Evolutionary conservation across 2,113 vertebrate genomes (phyloP), one percentile per base, ranked within the genome.

Genomic region (Gopherus evgoodei): DNA sequence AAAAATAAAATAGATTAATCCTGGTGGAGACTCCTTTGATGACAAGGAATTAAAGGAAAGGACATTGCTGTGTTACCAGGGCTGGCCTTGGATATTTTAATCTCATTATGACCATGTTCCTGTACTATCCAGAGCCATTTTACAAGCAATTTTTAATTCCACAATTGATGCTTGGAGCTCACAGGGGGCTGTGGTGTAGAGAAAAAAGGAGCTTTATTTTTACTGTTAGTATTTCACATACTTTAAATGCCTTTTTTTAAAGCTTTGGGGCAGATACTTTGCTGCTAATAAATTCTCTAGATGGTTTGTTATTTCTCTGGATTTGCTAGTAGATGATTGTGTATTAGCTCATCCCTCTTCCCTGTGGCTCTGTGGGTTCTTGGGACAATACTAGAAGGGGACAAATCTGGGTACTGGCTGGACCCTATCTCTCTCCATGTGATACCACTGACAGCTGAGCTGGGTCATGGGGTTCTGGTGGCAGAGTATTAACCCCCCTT

Each of bases 181-280:
- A 38, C 29, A 12, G 54, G 17, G 10, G 25, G 22, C 8, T 21
- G 49, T 29, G 44, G 24, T 4, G 17, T 4, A 5, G 50, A 57
- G 49, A 56, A 47, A 11, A 31, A 81, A 72, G 4, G 12, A 42
- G 76, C 59, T 2, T 1, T 3, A 11, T 0, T 16, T 1, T 0
- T 2, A 11, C 0, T 8, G 31, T 12, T 81, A 11, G 0, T 38
- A 13, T 81, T 81, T 81, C 83, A 56, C 59, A 49, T 42, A 2
- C 76, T 19, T n/a, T 19, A 72, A 21, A 38, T 72, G 83, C 31
- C 76, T 69, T n/a, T 24, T 42, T n/a, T 57, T 22, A 38, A 38
- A 86, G 56, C 29, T 44, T 38, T 8, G 50, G 47, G 85, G 47
- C 35, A 59, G 75, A 83, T 14, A 52, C 35, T 8, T 44, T 47